These are phyloP conservation scores for Barypeithes pellucidus DNA, from an alignment of 2,888 invertebrate genomes.

Conservation along the genomic window DNA sequence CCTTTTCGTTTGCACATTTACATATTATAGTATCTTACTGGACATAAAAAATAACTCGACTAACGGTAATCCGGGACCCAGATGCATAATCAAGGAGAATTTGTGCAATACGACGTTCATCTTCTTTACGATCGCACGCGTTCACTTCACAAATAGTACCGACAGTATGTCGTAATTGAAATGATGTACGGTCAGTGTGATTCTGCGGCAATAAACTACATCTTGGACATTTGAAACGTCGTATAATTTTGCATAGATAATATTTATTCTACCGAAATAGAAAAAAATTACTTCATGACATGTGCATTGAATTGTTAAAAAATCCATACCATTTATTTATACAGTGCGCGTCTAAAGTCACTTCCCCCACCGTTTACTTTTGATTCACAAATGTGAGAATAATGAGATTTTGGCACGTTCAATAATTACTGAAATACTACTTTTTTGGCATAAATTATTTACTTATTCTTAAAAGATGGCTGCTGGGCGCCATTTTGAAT, in stretches of 20 bases:
- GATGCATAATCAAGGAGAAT: conserved; percentile 39
- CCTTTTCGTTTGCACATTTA: conserved; percentile 24
- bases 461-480: too few species aligned
- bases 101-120: conserved; percentile 43
- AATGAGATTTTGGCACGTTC: too few species aligned
- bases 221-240: background rate
- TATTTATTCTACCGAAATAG: background rate
- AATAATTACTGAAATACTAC: too few species aligned
- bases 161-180: conserved; percentile 31
- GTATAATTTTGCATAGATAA: background rate
- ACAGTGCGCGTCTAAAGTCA: too few species aligned
- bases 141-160: conserved; percentile 36
- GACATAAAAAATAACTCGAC: conserved; percentile 32
- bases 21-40: conserved; percentile 40
- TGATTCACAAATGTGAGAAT: too few species aligned
- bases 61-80: conserved; percentile 45
- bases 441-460: too few species aligned
- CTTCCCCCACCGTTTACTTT: too few species aligned
- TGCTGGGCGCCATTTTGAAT: too few species aligned
- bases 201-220: background rate
- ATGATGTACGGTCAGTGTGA: conserved; percentile 33
- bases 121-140: conserved; percentile 43
- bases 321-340: too few species aligned
- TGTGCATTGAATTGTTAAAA: too few species aligned
- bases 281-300: too few species aligned